Conservation (phyloP, 2,797 vertebrate genomes). For the Muscicapa striata region DNA sequence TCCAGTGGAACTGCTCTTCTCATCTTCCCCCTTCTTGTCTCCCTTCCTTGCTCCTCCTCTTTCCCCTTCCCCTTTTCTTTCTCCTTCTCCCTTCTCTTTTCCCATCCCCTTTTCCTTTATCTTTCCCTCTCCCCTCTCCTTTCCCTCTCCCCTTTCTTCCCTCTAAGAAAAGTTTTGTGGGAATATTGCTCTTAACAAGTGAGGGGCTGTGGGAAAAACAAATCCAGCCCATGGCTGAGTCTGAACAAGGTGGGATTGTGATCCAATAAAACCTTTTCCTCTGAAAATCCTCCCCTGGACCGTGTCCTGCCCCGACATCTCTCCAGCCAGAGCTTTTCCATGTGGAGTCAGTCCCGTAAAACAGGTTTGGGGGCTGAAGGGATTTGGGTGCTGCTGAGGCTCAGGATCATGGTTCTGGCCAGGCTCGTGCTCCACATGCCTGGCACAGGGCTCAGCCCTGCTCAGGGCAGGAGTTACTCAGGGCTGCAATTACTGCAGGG, state of each 20-base stretch:
- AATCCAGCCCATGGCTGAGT: background rate
- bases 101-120: no score
- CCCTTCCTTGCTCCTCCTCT: background rate
- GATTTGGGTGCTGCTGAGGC: background rate
- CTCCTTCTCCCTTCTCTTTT: no score
- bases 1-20: background rate
- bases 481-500: background rate
- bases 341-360: background rate
- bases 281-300: background rate
- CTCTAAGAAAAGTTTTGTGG: background rate
- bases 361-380: background rate
- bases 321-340: background rate
- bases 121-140: background rate
- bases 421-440: background rate
- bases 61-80: no score
- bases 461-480: background rate
- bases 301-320: rapidly evolving
- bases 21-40: background rate
- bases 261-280: background rate
- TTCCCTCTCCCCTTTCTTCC: background rate
- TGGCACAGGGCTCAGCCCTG: background rate
- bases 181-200: background rate
- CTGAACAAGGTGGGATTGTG: background rate
- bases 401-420: background rate
- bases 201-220: background rate